Evolutionary conservation across 2,888 invertebrate genomes (phyloP).

Genomic region (Magallana nippona): DNA sequence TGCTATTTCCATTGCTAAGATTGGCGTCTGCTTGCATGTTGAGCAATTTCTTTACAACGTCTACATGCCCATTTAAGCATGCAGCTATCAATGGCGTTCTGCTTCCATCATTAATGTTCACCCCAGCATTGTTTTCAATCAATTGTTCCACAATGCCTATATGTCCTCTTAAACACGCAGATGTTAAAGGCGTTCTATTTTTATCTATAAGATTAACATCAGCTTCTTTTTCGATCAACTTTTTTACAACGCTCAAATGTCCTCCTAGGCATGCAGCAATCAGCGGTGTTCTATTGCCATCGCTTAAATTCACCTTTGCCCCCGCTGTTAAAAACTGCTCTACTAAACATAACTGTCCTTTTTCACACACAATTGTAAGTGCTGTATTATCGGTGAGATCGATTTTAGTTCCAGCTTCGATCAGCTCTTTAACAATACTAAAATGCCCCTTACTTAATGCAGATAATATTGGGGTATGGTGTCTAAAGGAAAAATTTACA

Average conservation of each 20-base stretch:
- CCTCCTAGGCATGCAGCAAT: slow-evolving; percentile 3
- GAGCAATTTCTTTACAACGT: neutral
- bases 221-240: neutral
- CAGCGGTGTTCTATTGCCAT: neutral
- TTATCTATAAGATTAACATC: neutral
- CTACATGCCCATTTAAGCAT: neutral
- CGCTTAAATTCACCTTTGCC: neutral
- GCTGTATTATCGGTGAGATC: no score
- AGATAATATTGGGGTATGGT: neutral
- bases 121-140: neutral
- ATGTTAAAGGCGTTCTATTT: neutral
- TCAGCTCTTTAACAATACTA: no score
- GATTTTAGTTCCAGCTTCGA: no score
- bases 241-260: neutral
- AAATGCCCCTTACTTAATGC: neutral
- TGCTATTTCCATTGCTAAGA: neutral
- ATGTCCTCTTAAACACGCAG: slow-evolving; percentile 6
- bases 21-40: neutral
- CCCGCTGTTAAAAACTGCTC: neutral
- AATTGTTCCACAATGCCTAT: neutral
- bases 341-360: neutral
- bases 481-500: neutral
- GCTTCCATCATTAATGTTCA: neutral
- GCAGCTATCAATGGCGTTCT: neutral
- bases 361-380: neutral